Evolutionary conservation across 92 coral and sea anemone genomes (phyloP).

Genomic region (Heliopora coerulea): DNA sequence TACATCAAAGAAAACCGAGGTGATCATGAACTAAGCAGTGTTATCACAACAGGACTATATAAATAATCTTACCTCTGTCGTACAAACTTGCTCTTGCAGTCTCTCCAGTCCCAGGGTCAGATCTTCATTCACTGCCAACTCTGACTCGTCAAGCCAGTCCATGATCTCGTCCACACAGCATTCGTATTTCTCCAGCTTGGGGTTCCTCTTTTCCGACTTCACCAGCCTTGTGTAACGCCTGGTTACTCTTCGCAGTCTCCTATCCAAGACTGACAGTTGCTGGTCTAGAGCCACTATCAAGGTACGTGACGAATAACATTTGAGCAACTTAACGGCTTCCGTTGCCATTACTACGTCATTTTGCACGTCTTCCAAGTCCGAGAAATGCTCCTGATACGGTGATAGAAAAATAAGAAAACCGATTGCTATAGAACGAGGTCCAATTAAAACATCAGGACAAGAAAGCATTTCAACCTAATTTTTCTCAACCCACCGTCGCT

Average conservation of each 20-base stretch:
- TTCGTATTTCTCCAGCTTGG: slow-evolving; percentile 88
- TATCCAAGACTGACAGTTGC: slow-evolving; percentile 71
- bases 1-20: too few species aligned
- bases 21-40: too few species aligned
- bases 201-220: slow-evolving; percentile 88
- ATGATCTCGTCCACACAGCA: slow-evolving; percentile 90
- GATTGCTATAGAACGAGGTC: too few species aligned
- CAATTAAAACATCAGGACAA: too few species aligned
- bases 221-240: slow-evolving; percentile 87
- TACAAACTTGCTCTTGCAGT: slow-evolving; percentile 67
- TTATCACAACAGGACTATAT: neutral
- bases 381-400: slow-evolving; percentile 63
- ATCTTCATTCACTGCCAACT: slow-evolving; percentile 62
- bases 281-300: slow-evolving; percentile 68
- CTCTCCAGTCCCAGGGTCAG: slow-evolving; percentile 72
- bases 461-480: too few species aligned
- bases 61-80: slow-evolving; percentile 64
- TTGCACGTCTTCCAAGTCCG: slow-evolving; percentile 73
- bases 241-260: slow-evolving; percentile 77
- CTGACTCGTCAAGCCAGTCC: slow-evolving; percentile 97
- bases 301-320: slow-evolving; percentile 66
- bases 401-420: too few species aligned
- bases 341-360: slow-evolving; percentile 65
- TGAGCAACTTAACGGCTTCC: slow-evolving; percentile 70
- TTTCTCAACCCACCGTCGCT: too few species aligned